phyloP scores from a whole-genome alignment of 2,888 invertebrate genomes.

The Diachrysia chrysitis region DNA sequence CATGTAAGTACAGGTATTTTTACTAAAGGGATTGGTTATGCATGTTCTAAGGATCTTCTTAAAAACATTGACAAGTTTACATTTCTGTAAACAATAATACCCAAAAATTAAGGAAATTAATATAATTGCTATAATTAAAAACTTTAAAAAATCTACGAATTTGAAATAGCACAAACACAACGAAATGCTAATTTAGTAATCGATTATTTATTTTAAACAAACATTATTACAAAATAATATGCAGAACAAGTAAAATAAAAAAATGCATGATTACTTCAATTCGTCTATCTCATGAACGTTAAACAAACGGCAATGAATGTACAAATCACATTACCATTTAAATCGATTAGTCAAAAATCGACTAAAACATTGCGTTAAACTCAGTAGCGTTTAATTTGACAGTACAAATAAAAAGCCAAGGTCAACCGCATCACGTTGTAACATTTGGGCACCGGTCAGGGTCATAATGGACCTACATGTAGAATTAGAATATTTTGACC shows the following conservation, averaged over 20 bases:
- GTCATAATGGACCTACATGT: slow-evolving; percentile 53
- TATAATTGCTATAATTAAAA: too few relatives aligned
- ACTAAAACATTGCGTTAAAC: slow-evolving; percentile 21
- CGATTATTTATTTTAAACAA: background rate
- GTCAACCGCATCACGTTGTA: slow-evolving; percentile 65
- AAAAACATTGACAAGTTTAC: too few relatives aligned
- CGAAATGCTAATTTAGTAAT: background rate
- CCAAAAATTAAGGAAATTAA: too few relatives aligned
- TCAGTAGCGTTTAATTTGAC: slow-evolving; percentile 51
- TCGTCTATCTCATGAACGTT: background rate
- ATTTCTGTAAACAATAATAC: too few relatives aligned
- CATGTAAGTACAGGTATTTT: background rate
- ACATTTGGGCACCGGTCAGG: slow-evolving; percentile 58
- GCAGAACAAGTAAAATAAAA: background rate
- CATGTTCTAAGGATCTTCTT: too few relatives aligned
- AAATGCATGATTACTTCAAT: background rate
- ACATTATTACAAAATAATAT: background rate
- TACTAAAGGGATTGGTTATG: background rate
- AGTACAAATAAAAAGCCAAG: slow-evolving; percentile 58
- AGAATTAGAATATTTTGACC: slow-evolving; percentile 45
- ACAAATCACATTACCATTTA: background rate
- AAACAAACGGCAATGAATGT: background rate
- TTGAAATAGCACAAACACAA: background rate
- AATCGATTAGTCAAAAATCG: slow-evolving; percentile 20
- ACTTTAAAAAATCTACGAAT: too few relatives aligned